Base-by-base conservation (phyloP, 2,888 invertebrate species). In the Chloroclysta siterata region DNA sequence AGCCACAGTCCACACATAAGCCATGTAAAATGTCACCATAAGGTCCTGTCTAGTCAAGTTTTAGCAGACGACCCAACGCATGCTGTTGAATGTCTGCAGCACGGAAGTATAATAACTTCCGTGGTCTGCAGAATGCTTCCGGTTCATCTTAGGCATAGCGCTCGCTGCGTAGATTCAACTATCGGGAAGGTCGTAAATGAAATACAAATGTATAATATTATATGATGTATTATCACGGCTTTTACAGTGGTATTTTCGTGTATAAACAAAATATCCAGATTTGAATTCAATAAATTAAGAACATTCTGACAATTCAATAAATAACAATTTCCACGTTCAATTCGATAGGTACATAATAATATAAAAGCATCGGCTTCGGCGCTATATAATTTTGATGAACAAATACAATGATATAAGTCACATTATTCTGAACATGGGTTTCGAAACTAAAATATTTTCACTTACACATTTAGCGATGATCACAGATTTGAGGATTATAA, bases 171-270 rank as follows among this genome's bases (percentile, higher is more conserved):
- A 22, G 22, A 22, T 22, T 22, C 22, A 22, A 22, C 22, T 2
- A 36, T 36, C 5, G 15, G 33, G 14, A 33, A 10, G 8, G 51
- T 15, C 3, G 55, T 41, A 61, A 92, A 90, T 90, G 81, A 92
- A 91, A 90, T 79, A 79, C 86, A 71, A 81, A 83, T 88, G 41
- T 89, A 85, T 90, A 90, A 89, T 92, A 90, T 89, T 92, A 90
- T 90, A 91, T 89, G 88, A 91, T 91, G 90, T 90, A 90, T 78
- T 88, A 93, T 93, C 93, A 92, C 92, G 93, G 92, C 88, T 90
- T 91, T 92, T 90, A 92, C 93, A 92, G 89, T 93, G 90, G 90
- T 91, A 90, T 87, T 89, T 82, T 89, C 86, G 83, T 89, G 85
- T 90, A 88, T 88, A 89, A 92, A 92, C 89, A 90, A 90, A 90